These are phyloP conservation scores for Rhinolophus sinicus DNA, from an alignment of 2,113 vertebrate species.

Conservation along the genomic window DNA sequence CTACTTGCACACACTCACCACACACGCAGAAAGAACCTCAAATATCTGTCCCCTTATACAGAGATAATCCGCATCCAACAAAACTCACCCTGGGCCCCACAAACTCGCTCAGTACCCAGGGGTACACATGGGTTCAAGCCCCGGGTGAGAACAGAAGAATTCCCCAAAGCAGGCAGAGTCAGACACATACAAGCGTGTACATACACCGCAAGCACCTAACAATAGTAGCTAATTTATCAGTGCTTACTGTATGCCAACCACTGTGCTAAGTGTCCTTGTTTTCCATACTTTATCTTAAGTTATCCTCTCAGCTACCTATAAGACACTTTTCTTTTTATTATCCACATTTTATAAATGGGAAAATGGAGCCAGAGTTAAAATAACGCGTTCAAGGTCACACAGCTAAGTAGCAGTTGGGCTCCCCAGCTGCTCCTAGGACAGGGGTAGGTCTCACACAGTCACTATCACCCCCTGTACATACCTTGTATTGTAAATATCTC, in stretches of 20 bases:
- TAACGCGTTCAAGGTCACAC: neutral
- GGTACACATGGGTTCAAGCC: neutral
- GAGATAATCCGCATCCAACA: neutral
- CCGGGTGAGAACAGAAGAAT: neutral
- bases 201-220: neutral
- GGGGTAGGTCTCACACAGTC: neutral
- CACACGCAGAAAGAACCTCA: neutral
- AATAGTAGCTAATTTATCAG: neutral
- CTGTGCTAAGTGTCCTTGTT: neutral
- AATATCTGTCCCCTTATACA: neutral
- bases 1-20: neutral
- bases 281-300: neutral
- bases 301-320: neutral
- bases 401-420: neutral
- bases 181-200: neutral
- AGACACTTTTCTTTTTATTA: neutral
- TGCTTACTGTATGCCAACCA: rapidly evolving
- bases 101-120: neutral
- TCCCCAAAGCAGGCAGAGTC: neutral
- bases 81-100: neutral
- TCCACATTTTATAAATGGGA: neutral
- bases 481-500: neutral
- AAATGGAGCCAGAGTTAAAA: neutral
- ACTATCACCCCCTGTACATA: neutral
- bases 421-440: neutral